Evolutionary conservation across 2,888 invertebrate species (phyloP).

Genomic region (Euspilapteryx auroguttella): DNA sequence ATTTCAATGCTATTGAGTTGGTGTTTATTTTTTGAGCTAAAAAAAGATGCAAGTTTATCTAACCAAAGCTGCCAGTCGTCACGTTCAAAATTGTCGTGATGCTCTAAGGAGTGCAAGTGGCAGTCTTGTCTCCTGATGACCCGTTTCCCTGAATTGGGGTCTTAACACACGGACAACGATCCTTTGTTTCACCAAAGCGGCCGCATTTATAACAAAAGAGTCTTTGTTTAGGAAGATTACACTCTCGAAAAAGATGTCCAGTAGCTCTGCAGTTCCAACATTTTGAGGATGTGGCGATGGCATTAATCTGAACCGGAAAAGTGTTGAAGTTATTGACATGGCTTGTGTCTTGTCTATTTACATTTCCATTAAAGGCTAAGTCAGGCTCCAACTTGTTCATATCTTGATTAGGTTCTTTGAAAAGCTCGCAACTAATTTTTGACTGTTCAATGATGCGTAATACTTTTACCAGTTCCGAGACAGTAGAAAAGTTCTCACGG

Average conservation of each 20-base stretch:
- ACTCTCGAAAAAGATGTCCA: neutral
- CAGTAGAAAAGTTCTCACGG: neutral
- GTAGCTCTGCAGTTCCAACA: neutral
- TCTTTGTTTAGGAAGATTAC: neutral
- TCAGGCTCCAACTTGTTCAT: neutral
- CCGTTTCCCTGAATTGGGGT: slow-evolving; percentile 1
- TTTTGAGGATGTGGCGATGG: too few relatives aligned
- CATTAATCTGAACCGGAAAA: too few relatives aligned
- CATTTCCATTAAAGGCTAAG: neutral
- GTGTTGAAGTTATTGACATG: neutral
- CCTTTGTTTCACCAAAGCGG: neutral
- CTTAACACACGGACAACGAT: too few relatives aligned
- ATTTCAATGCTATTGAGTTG: neutral
- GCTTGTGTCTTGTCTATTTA: neutral
- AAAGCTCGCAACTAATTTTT: slow-evolving; percentile 1
- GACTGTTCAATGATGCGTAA: neutral
- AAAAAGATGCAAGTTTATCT: neutral
- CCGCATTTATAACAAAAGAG: slow-evolving; percentile 1
- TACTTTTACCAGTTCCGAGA: neutral
- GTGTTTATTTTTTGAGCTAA: neutral
- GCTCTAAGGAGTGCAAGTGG: neutral
- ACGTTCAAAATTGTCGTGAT: neutral
- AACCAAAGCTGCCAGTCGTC: slow-evolving; percentile 1
- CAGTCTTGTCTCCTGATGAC: neutral
- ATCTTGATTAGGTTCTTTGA: neutral